These are phyloP conservation scores for Pocillopora verrucosa DNA, from an alignment of 64 coral and sea anemone genomes.

Conservation along the genomic window DNA sequence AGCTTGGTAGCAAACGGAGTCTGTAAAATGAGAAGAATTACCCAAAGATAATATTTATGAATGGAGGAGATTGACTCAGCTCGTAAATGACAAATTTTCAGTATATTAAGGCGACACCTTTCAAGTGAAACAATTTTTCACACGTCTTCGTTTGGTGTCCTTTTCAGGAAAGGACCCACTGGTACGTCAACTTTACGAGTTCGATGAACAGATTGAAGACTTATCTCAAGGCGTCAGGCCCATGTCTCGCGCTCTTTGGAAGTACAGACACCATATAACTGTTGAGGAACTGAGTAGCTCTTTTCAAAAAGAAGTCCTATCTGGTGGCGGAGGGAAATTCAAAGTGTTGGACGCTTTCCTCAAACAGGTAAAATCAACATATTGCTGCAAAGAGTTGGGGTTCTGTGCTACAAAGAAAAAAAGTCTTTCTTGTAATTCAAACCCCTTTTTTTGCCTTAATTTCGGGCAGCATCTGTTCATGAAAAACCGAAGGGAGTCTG, in stretches of 20 bases:
- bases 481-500: not conserved
- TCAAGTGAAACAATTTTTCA: no score
- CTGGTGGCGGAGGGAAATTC: not conserved
- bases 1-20: no score
- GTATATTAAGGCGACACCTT: no score
- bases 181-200: slow-evolving; percentile 64
- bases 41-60: no score
- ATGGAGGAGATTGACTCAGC: no score
- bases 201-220: slow-evolving; percentile 39
- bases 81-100: no score
- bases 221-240: not conserved
- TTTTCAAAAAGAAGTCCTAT: slow-evolving; percentile 18
- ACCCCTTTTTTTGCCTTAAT: no score
- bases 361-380: slow-evolving; percentile 22
- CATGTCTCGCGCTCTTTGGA: slow-evolving; percentile 37
- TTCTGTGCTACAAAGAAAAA: no score
- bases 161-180: slow-evolving; percentile 47
- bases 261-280: slow-evolving; percentile 63
- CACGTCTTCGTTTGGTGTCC: not conserved
- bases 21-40: no score
- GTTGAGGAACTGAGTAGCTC: slow-evolving; percentile 14
- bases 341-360: slow-evolving; percentile 26
- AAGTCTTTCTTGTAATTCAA: no score
- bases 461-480: not conserved
- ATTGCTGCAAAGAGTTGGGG: no score